These are phyloP conservation scores for Muschampia plurimacula DNA, from an alignment of 2,888 invertebrate species.

Conservation along the genomic window DNA sequence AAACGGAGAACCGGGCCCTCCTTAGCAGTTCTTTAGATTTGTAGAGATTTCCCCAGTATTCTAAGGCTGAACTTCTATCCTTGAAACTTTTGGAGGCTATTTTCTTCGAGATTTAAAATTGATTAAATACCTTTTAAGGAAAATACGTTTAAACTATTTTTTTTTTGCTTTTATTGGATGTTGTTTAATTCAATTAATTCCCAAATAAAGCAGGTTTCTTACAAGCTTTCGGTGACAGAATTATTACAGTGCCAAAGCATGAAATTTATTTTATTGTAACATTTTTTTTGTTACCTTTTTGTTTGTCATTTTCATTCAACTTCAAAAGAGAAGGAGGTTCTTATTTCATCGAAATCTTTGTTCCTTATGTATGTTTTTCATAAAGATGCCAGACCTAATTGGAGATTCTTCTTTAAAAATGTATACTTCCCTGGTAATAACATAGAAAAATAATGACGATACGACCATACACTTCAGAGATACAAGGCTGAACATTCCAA, in stretches of 20 bases:
- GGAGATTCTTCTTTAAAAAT: too few relatives aligned
- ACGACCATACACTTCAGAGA: too few relatives aligned
- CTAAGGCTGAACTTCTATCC: slow-evolving; percentile 28
- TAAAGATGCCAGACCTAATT: too few relatives aligned
- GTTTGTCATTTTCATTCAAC: too few relatives aligned
- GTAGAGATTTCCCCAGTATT: slow-evolving; percentile 51
- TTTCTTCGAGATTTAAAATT: slow-evolving; percentile 24
- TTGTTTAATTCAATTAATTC: neutral
- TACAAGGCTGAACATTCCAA: too few relatives aligned
- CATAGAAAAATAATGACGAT: too few relatives aligned
- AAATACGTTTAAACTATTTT: neutral
- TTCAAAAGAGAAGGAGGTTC: too few relatives aligned
- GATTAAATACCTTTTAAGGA: slow-evolving; percentile 5
- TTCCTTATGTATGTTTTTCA: too few relatives aligned
- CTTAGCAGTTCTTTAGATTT: slow-evolving; percentile 62
- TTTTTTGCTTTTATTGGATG: neutral
- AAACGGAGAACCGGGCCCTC: slow-evolving; percentile 66
- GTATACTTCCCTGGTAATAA: too few relatives aligned
- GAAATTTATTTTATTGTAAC: neutral
- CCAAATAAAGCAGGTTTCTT: neutral
- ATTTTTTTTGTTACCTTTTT: neutral
- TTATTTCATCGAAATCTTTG: too few relatives aligned
- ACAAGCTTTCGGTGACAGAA: neutral
- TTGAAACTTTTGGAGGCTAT: slow-evolving; percentile 29
- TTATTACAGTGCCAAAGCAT: neutral